Evolutionary conservation across 2,113 vertebrate genomes (phyloP).

Genomic region (Oplegnathus fasciatus): DNA sequence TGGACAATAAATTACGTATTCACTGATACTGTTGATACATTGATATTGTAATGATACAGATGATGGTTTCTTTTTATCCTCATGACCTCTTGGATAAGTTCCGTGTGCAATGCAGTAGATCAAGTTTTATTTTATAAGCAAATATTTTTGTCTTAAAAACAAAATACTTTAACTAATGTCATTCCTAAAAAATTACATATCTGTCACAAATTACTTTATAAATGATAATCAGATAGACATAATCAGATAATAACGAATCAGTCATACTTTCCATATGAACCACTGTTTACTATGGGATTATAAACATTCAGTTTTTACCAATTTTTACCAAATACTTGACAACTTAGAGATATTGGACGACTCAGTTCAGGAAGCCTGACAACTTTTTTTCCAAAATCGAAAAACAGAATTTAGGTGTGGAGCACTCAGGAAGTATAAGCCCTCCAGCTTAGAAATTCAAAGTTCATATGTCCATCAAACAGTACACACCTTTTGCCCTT

Average conservation of each 20-base stretch:
- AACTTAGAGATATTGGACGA: neutral
- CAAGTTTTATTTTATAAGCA: neutral
- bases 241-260: neutral
- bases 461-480: slow-evolving; percentile 36
- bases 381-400: neutral
- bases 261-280: neutral
- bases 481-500: slow-evolving; percentile 89
- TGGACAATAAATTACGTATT: neutral
- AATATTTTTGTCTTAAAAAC: neutral
- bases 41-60: neutral
- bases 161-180: neutral
- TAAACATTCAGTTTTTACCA: neutral
- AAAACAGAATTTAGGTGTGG: neutral
- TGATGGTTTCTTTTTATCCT: neutral
- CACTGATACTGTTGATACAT: too few relatives aligned
- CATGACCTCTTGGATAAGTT: neutral
- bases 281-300: neutral
- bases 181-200: neutral
- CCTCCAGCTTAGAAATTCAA: slow-evolving; percentile 16
- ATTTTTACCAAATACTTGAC: neutral
- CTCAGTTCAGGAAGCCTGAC: neutral
- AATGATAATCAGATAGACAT: neutral
- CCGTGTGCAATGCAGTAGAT: neutral
- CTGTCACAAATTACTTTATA: neutral
- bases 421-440: neutral